phyloP scores from a whole-genome alignment of 2,797 vertebrate genomes.

The Spondyliosoma cantharus region DNA sequence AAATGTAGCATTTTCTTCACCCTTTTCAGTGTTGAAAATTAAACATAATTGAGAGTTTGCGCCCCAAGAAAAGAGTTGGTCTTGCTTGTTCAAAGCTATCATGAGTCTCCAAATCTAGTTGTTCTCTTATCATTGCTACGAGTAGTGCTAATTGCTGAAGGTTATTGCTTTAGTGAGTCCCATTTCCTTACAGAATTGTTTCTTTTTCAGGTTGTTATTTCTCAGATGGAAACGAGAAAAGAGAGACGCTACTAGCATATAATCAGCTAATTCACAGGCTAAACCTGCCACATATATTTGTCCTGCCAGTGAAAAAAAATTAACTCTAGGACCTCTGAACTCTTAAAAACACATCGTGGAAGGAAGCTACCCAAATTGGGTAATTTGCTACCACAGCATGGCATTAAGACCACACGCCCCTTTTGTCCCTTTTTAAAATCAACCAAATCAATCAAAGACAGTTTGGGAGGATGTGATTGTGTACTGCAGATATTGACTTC shows the following conservation, averaged over 20 bases:
- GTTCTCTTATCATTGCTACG: not conserved
- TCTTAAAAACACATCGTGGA: conserved; percentile 17
- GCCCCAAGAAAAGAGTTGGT: conserved; percentile 1
- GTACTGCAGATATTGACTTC: conserved; percentile 24
- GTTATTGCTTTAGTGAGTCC: not conserved
- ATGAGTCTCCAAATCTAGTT: not conserved
- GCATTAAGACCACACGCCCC: conserved; percentile 17
- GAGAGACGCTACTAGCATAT: not conserved
- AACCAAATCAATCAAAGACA: conserved; percentile 43
- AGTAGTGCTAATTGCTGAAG: not conserved
- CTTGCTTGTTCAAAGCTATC: conserved; percentile 6
- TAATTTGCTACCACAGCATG: conserved; percentile 22
- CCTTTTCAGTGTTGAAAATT: not conserved
- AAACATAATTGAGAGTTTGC: conserved; percentile 9
- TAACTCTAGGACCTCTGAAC: not conserved
- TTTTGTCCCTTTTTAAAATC: conserved; percentile 18
- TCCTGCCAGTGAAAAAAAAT: conserved; percentile 2
- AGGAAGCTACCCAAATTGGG: conserved; percentile 10
- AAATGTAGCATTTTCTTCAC: not conserved
- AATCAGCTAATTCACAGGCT: not conserved
- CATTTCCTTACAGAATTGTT: conserved; percentile 17
- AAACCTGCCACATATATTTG: conserved; percentile 1
- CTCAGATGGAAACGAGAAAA: not conserved
- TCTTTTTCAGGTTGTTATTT: conserved; percentile 17
- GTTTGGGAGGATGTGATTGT: conserved; percentile 27